phyloP scores from a whole-genome alignment of 2,113 vertebrate species.

The Microcebus griseorufus region DNA sequence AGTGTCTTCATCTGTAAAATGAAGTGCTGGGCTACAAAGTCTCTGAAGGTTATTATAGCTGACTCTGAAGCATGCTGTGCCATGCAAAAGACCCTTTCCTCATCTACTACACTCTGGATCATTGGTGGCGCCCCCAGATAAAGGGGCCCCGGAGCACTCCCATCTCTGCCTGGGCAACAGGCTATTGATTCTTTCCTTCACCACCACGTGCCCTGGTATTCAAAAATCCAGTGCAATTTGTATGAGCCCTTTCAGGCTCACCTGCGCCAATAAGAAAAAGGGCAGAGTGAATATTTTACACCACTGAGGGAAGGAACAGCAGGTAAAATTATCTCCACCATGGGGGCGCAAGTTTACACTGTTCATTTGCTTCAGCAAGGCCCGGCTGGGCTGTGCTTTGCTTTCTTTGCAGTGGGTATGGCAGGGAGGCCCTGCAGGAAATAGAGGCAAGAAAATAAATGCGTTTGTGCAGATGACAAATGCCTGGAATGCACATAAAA shows the following conservation, averaged over 20 bases:
- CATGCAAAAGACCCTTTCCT: no score
- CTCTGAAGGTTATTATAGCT: no score
- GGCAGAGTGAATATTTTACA: constrained; percentile 26
- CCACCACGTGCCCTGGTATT: background rate
- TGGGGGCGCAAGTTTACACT: background rate
- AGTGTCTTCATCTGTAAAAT: no score
- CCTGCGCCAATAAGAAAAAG: background rate
- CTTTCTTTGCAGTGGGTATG: constrained; percentile 3
- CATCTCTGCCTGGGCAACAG: background rate
- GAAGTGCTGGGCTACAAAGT: no score
- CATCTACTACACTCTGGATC: no score
- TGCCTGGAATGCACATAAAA: background rate
- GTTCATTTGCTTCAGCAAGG: constrained; percentile 52
- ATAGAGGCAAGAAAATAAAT: background rate
- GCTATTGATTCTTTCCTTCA: background rate
- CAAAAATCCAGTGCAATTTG: background rate
- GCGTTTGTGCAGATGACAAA: background rate
- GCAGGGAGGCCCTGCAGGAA: background rate
- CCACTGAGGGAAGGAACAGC: background rate
- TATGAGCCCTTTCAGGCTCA: background rate
- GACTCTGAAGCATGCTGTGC: no score
- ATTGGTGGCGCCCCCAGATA: no score
- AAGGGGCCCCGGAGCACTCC: background rate
- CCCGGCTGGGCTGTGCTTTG: constrained; percentile 29
- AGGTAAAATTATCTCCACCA: background rate